phyloP scores from a whole-genome alignment of 35 echinoderm and acorn worm species.

The Lytechinus pictus region DNA sequence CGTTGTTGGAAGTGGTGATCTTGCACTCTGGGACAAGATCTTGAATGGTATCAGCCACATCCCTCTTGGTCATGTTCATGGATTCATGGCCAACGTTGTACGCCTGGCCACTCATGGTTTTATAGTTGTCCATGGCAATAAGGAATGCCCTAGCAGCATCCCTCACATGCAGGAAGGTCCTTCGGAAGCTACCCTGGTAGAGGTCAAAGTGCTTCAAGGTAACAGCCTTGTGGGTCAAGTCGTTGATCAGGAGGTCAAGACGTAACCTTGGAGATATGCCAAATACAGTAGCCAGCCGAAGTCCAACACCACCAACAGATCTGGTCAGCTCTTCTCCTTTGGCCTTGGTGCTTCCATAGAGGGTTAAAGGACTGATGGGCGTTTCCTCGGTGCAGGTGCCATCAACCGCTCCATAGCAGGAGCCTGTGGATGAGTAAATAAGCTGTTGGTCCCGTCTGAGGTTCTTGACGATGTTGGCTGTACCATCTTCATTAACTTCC shows the following conservation, averaged over 20 bases:
- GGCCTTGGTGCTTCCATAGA: constrained; percentile 80
- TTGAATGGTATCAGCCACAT: constrained; percentile 64
- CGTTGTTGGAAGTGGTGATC: constrained; percentile 54
- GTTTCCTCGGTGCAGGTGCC: constrained; percentile 80
- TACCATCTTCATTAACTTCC: constrained; percentile 70
- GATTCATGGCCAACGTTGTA: constrained; percentile 76
- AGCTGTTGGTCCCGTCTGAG: constrained; percentile 59
- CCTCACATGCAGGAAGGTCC: constrained; percentile 76
- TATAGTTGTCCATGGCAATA: constrained; percentile 71
- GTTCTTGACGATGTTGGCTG: constrained; percentile 59
- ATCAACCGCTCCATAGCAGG: constrained; percentile 79
- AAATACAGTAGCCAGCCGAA: constrained; percentile 81
- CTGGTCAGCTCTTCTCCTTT: constrained; percentile 65
- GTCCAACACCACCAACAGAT: constrained; percentile 64
- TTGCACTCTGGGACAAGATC: constrained; percentile 54
- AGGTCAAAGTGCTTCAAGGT: constrained; percentile 65
- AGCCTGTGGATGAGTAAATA: constrained; percentile 76
- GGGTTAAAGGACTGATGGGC: constrained; percentile 67
- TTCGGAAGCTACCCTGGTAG: constrained; percentile 74
- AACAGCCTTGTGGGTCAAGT: constrained; percentile 74
- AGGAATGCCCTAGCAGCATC: constrained; percentile 72
- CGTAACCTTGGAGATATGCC: constrained; percentile 74
- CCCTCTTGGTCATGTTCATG: constrained; percentile 83
- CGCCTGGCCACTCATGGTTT: constrained; percentile 73
- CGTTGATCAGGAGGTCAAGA: constrained; percentile 77